These are phyloP conservation scores for Philaenus spumarius DNA, from an alignment of 1,140 invertebrate genomes.

Conservation along the genomic window DNA sequence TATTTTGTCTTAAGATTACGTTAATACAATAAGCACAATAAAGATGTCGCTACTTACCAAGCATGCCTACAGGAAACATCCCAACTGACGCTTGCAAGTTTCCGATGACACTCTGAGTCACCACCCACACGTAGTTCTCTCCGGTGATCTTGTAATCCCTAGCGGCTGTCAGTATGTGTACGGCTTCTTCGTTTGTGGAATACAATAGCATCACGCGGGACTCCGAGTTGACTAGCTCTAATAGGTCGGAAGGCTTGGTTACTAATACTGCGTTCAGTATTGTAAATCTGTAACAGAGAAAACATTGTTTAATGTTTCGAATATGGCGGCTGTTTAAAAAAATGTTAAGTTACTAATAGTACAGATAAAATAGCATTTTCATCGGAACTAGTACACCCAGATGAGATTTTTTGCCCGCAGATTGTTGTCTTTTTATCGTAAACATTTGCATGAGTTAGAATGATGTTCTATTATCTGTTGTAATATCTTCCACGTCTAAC, in stretches of 20 bases:
- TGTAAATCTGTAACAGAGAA: constrained; percentile 51
- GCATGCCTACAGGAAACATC: constrained; percentile 86
- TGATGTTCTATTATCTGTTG: too few species aligned
- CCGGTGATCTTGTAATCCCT: constrained; percentile 80
- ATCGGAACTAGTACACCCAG: too few species aligned
- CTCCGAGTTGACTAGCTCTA: constrained; percentile 80
- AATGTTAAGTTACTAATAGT: too few species aligned
- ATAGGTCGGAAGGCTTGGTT: constrained; percentile 56
- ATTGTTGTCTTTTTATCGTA: too few species aligned
- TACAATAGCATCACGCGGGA: constrained; percentile 91
- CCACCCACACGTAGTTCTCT: constrained; percentile 95
- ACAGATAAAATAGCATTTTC: too few species aligned
- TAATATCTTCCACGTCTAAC: too few species aligned
- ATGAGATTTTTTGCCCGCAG: too few species aligned
- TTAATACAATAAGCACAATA: too few species aligned
- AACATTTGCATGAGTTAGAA: too few species aligned
- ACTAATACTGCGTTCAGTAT: constrained; percentile 78
- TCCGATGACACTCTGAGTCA: constrained; percentile 89
- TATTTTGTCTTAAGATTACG: too few species aligned
- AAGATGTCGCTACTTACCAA: constrained; percentile 82
- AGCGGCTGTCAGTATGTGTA: constrained; percentile 73
- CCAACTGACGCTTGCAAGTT: constrained; percentile 55
- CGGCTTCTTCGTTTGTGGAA: constrained; percentile 79
- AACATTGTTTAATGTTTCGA: too few species aligned
- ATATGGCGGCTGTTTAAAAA: too few species aligned